Base-by-base conservation (phyloP, 2,888 invertebrate species). In the Pristionchus exspectatus region DNA sequence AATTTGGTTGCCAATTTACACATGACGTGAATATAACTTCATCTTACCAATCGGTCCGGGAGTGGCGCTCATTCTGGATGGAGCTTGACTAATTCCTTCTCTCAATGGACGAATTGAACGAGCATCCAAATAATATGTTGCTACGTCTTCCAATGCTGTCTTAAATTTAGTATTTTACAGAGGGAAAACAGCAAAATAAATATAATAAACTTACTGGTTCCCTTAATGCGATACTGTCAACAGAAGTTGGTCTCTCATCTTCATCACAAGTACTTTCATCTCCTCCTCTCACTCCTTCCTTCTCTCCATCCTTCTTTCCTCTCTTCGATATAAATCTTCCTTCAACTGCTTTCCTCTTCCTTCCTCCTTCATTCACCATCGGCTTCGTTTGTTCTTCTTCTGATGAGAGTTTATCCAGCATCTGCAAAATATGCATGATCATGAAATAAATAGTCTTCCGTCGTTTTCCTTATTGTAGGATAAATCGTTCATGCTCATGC, bases 41-140 rank as follows among this genome's bases (percentile, higher is more conserved):
- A 5, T 4, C 63, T 27, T 7, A 86, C 86, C 86, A 63, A 38
- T 44, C 44, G 66, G 12, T 0, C 24, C 24, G 3, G 86, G 86
- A 86, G 86, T 86, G 27, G 44, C 63, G 66, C 44, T 44, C 44
- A 86, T 27, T 66, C 86, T 86, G 14, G 86, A 86, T 5, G 86
- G 86, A 3, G 44, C 86, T n/a, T 86, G 86, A 86, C 86, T 86
- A n/a, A 54, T 14, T 66, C 86, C 86, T n/a, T 86, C 86, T 54
- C 69, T 86, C 69, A 86, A 44, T 38, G 86, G 69, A 24, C 54
- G 30, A 33, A 86, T 63, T 21, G 86, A 69, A 66, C 66, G 86
- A 66, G 66, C 33, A 66, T 86, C 86, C 66, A 86, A 44, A 38
- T 66, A 66, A 27, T 86, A 86, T 44, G 54, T 38, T 18, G 12